Conservation (phyloP, 2,888 invertebrate species). For the Tenthredo distinguenda region DNA sequence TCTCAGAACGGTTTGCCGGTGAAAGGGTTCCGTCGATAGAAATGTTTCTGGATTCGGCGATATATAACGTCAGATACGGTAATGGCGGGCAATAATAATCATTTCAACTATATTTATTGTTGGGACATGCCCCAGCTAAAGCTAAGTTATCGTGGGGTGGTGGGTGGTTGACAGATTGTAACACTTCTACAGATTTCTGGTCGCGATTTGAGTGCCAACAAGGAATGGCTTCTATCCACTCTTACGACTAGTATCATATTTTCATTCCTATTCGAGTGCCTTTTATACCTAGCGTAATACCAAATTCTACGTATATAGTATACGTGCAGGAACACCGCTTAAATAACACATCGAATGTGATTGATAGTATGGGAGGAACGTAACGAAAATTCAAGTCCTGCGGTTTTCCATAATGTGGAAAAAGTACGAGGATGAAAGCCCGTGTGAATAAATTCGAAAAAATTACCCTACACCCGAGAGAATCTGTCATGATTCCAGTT, state of each 20-base stretch:
- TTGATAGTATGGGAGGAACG: neutral
- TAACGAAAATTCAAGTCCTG: neutral
- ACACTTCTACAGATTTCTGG: conserved; percentile 36
- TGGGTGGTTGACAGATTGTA: conserved; percentile 41
- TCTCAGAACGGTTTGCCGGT: conserved; percentile 51
- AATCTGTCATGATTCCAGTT: neutral
- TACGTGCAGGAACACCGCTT: neutral
- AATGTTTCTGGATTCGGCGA: conserved; percentile 50
- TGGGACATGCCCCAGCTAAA: conserved; percentile 37
- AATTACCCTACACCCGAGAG: neutral
- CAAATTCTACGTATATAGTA: neutral
- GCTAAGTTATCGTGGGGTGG: neutral
- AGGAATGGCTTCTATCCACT: conserved; percentile 36
- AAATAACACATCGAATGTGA: conserved; percentile 36
- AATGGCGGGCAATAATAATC: conserved; percentile 59
- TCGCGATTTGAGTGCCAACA: conserved; percentile 35
- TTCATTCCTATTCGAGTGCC: conserved; percentile 30
- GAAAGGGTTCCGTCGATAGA: conserved; percentile 57
- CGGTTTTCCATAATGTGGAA: neutral
- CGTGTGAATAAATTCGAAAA: neutral
- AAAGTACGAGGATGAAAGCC: neutral
- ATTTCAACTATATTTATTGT: conserved; percentile 60
- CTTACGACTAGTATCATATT: conserved; percentile 20
- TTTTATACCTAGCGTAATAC: conserved; percentile 22
- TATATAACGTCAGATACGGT: conserved; percentile 50